Conservation (phyloP, 2,888 invertebrate genomes). For the Scaptomyza parva region DNA sequence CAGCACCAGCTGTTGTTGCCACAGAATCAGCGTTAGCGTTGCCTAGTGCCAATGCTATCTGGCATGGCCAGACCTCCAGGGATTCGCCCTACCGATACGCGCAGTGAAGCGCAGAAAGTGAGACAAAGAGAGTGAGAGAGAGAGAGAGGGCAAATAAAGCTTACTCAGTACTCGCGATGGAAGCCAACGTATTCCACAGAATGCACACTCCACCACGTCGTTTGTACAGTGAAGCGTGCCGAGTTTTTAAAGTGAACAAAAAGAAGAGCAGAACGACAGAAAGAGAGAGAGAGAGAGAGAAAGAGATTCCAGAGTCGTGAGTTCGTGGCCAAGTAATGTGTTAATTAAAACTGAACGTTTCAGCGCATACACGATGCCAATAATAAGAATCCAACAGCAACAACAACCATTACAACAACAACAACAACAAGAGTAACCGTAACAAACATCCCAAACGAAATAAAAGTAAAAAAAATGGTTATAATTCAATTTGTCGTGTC, state of each 20-base stretch:
- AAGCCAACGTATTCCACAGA: constrained; percentile 16
- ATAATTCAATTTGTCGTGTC: constrained; percentile 70
- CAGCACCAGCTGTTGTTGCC: constrained; percentile 49
- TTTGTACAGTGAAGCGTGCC: constrained; percentile 63
- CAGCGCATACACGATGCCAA: constrained; percentile 52
- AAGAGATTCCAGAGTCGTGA: constrained; percentile 41
- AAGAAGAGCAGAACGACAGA: not conserved
- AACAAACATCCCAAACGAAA: too few species aligned
- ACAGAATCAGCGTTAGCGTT: not conserved
- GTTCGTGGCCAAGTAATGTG: constrained; percentile 65
- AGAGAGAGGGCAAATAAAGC: constrained; percentile 19
- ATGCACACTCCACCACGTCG: constrained; percentile 38
- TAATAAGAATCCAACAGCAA: constrained; percentile 13
- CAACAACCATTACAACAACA: not conserved
- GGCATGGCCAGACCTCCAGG: constrained; percentile 39
- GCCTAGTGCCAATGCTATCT: constrained; percentile 32
- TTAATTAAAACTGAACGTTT: constrained; percentile 77
- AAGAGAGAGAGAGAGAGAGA: not conserved
- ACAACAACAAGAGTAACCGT: constrained; percentile 5
- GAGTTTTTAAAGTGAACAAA: constrained; percentile 46
- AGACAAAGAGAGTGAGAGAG: not conserved
- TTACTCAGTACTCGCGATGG: constrained; percentile 6
- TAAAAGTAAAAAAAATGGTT: too few species aligned
- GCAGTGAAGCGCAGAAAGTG: constrained; percentile 44
- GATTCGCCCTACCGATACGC: constrained; percentile 55